Percentiles rank a stretch among this genome's conserved stretches.
Conservation (phyloP, 2,113 vertebrate species). For the Dipodomys ordii region DNA sequence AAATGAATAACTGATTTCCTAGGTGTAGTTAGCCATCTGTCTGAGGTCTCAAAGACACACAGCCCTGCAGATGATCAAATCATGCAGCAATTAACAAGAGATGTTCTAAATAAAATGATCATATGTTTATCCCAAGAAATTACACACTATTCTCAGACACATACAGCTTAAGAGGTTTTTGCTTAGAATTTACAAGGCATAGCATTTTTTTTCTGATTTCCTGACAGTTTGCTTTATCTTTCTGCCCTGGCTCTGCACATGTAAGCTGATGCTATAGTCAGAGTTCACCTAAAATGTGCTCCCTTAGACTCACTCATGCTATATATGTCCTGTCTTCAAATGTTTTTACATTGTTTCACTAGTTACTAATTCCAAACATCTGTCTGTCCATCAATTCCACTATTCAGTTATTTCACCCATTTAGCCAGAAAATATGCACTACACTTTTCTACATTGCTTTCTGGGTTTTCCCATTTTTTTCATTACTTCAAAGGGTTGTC, state of each 20-base stretch:
- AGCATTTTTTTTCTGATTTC: neutral
- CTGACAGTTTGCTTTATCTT: slow-evolving; percentile 12
- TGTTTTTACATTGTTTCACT: neutral
- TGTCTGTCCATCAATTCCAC: neutral
- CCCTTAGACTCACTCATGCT: neutral
- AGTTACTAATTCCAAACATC: slow-evolving; percentile 10
- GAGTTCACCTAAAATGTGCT: slow-evolving; percentile 45
- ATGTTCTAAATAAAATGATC: slow-evolving; percentile 16
- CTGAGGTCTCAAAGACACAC: neutral
- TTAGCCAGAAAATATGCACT: slow-evolving; percentile 20
- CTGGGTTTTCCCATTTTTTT: too few relatives aligned
- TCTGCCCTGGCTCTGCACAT: neutral
- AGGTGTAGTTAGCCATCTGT: neutral
- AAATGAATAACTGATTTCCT: neutral
- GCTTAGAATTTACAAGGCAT: neutral
- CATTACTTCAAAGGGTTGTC: neutral
- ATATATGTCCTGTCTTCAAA: neutral
- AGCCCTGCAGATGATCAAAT: neutral
- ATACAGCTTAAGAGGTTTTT: neutral
- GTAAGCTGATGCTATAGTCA: neutral
- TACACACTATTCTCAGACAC: neutral
- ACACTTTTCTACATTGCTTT: neutral
- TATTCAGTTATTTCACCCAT: neutral
- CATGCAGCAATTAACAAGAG: neutral
- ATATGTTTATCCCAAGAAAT: neutral